Evolutionary conservation across 2,113 vertebrate genomes (phyloP).

Genomic region (Equus quagga): DNA sequence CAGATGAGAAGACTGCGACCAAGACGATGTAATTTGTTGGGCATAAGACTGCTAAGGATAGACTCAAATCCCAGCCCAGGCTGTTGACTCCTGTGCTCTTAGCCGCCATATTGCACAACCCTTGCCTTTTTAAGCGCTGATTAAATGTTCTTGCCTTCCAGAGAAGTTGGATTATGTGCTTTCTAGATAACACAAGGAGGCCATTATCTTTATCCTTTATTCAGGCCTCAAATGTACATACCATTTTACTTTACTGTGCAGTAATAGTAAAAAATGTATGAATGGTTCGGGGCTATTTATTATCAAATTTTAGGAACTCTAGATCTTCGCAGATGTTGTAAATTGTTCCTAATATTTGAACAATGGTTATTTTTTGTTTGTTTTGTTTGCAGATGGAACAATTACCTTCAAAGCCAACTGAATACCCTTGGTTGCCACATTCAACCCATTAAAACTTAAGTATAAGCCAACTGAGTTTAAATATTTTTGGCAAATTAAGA

Average conservation of each 20-base stretch:
- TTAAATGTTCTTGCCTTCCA: not conserved
- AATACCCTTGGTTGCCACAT: slow-evolving; percentile 2
- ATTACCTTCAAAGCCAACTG: not conserved
- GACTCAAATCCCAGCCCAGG: not conserved
- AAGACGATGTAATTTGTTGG: not conserved
- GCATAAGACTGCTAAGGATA: not conserved
- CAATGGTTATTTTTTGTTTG: not conserved
- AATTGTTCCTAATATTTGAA: not conserved
- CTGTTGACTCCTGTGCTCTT: not conserved
- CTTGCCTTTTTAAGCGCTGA: not conserved
- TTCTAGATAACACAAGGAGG: not conserved
- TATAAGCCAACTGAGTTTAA: not conserved
- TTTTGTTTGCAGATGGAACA: not conserved
- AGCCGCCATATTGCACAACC: not conserved
- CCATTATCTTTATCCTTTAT: not conserved
- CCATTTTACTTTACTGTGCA: not conserved
- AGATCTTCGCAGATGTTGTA: not conserved
- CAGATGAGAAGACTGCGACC: not conserved
- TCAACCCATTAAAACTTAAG: not conserved
- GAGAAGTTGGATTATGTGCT: not conserved
- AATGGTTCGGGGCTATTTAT: not conserved
- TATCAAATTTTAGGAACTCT: not conserved
- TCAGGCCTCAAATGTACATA: not conserved
- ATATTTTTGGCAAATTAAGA: slow-evolving; percentile 35
- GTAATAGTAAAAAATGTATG: not conserved